A percentile compares a stretch with the other conserved stretches of the same genome.
Conservation (phyloP, 2,888 invertebrate genomes). For the Branchipolynoe longqiensis region DNA sequence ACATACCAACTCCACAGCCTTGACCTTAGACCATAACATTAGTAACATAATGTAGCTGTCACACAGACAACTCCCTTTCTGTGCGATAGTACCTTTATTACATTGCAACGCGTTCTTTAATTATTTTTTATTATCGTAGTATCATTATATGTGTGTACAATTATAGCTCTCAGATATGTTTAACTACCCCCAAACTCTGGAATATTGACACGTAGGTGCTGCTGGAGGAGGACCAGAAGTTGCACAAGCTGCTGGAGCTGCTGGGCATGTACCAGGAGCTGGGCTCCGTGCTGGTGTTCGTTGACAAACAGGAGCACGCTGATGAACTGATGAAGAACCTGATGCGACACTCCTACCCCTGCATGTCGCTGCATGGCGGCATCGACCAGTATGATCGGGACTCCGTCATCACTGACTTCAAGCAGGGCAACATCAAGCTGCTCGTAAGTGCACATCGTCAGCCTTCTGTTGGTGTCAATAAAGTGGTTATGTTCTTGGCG, state of each 20-base stretch:
- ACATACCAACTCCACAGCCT: too few relatives aligned
- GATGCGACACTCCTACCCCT: slow-evolving; percentile 97
- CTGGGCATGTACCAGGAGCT: slow-evolving; percentile 95
- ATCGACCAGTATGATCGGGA: slow-evolving; percentile 99
- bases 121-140: too few relatives aligned
- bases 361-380: slow-evolving; percentile 98
- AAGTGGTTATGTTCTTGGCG: too few relatives aligned
- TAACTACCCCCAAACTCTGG: background rate
- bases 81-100: background rate
- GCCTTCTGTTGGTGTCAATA: too few relatives aligned
- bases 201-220: slow-evolving; percentile 84
- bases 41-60: too few relatives aligned
- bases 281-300: slow-evolving; percentile 97
- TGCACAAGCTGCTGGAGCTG: slow-evolving; percentile 97
- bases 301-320: slow-evolving; percentile 98
- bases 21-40: too few relatives aligned
- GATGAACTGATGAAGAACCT: slow-evolving; percentile 92
- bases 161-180: background rate
- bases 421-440: slow-evolving; percentile 93
- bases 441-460: slow-evolving; percentile 86
- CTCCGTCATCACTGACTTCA: slow-evolving; percentile 98
- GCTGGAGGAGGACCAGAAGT: slow-evolving; percentile 97
- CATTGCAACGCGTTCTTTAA: too few relatives aligned
- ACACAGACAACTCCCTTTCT: background rate
- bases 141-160: too few relatives aligned